Percentiles rank a stretch among this genome's conserved stretches.
Conservation (phyloP, 1,140 invertebrate species). For the Telenomus remus region DNA sequence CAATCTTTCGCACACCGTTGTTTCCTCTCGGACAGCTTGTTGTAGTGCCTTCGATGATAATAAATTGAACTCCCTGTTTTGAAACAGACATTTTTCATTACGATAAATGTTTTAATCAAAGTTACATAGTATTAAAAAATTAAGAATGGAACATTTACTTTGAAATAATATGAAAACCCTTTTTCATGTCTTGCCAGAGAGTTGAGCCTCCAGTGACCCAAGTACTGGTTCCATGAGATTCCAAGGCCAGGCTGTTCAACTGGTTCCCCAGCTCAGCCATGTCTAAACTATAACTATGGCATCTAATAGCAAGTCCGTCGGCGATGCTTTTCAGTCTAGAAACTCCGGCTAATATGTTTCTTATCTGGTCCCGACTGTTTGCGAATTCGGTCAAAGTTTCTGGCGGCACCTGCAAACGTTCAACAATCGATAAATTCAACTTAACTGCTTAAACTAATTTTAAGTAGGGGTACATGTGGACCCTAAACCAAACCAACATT, state of each 20-base stretch:
- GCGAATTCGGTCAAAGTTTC: conserved; percentile 79
- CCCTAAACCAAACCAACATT: too few relatives aligned
- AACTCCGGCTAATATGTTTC: conserved; percentile 77
- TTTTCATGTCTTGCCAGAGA: conserved; percentile 79
- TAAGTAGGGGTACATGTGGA: too few relatives aligned
- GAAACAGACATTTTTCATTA: too few relatives aligned
- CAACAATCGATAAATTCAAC: too few relatives aligned
- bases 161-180: conserved; percentile 78
- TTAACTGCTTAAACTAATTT: too few relatives aligned
- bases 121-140: too few relatives aligned
- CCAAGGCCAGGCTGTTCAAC: conserved; percentile 71
- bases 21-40: conserved; percentile 77
- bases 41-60: conserved; percentile 72
- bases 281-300: conserved; percentile 78
- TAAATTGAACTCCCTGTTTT: conserved; percentile 71
- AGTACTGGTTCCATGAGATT: conserved; percentile 72
- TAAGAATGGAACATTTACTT: conserved; percentile 70
- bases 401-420: conserved; percentile 68
- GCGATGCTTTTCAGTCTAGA: conserved; percentile 79
- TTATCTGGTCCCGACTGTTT: conserved; percentile 79
- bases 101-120: too few relatives aligned
- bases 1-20: conserved; percentile 79
- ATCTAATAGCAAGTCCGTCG: conserved; percentile 77
- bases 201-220: conserved; percentile 80
- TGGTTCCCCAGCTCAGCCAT: conserved; percentile 78